Percentiles rank a stretch among this genome's conserved stretches.
These are phyloP conservation scores for Philopedon plagiatum DNA, from an alignment of 2,888 invertebrate genomes.

Conservation along the genomic window DNA sequence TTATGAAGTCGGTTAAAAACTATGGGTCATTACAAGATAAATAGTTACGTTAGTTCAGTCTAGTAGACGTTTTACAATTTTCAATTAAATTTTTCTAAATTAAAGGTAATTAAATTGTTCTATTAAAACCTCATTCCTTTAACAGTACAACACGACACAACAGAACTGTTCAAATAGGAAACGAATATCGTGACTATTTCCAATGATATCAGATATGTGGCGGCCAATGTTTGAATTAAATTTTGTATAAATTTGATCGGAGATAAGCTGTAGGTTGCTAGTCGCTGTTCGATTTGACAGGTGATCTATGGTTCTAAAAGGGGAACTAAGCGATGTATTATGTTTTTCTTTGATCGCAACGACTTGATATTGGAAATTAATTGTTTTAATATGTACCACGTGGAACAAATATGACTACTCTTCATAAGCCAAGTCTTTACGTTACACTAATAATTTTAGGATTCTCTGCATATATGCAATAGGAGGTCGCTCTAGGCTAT, in stretches of 20 bases:
- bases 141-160: not conserved
- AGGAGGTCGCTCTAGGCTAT: no score
- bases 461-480: no score
- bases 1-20: no score
- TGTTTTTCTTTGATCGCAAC: conserved; percentile 37
- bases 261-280: conserved; percentile 59
- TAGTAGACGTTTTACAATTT: no score
- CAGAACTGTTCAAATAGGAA: conserved; percentile 3
- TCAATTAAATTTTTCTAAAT: no score
- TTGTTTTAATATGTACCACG: conserved; percentile 18
- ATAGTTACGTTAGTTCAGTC: no score
- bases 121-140: not conserved
- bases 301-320: conserved; percentile 47
- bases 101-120: no score
- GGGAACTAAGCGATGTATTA: conserved; percentile 22
- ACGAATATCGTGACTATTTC: conserved; percentile 64
- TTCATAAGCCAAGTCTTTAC: no score
- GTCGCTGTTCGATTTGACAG: conserved; percentile 63
- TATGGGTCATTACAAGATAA: no score
- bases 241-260: conserved; percentile 68
- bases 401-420: no score
- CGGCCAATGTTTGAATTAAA: conserved; percentile 66
- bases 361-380: conserved; percentile 25
- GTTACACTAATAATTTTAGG: no score
- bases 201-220: conserved; percentile 65